phyloP scores from a whole-genome alignment of 1,140 invertebrate genomes.

The Anagrus nilaparvatae region DNA sequence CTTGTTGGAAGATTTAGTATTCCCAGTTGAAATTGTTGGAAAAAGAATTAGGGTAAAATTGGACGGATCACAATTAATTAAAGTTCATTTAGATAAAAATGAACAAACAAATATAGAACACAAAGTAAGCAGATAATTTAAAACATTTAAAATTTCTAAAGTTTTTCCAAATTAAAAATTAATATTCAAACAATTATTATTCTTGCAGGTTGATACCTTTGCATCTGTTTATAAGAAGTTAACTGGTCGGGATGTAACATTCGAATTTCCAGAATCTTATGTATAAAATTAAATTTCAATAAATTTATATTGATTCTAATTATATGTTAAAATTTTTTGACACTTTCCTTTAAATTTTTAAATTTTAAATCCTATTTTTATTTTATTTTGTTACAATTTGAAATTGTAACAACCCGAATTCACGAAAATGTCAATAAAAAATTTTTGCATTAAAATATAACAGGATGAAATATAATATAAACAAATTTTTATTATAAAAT shows the following conservation, averaged over 20 bases:
- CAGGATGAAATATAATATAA: no score
- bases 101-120: slow-evolving; percentile 99
- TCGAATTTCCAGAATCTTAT: slow-evolving; percentile 98
- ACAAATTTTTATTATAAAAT: no score
- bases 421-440: no score
- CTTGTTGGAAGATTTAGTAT: slow-evolving; percentile 94
- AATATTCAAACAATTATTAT: slow-evolving; percentile 8
- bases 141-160: neutral
- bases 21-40: slow-evolving; percentile 98
- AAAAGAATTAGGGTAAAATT: slow-evolving; percentile 93
- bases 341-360: neutral
- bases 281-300: slow-evolving; percentile 62
- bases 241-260: slow-evolving; percentile 96
- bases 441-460: no score
- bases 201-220: slow-evolving; percentile 90
- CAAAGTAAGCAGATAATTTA: slow-evolving; percentile 62
- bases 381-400: neutral
- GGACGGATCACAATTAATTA: slow-evolving; percentile 92
- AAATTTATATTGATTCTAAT: slow-evolving; percentile 20
- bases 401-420: neutral
- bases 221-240: slow-evolving; percentile 97
- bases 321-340: neutral
- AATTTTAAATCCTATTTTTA: neutral
- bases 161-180: neutral
- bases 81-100: slow-evolving; percentile 97